phyloP scores from a whole-genome alignment of 1,140 invertebrate genomes.

The Micrasema longulum region DNA sequence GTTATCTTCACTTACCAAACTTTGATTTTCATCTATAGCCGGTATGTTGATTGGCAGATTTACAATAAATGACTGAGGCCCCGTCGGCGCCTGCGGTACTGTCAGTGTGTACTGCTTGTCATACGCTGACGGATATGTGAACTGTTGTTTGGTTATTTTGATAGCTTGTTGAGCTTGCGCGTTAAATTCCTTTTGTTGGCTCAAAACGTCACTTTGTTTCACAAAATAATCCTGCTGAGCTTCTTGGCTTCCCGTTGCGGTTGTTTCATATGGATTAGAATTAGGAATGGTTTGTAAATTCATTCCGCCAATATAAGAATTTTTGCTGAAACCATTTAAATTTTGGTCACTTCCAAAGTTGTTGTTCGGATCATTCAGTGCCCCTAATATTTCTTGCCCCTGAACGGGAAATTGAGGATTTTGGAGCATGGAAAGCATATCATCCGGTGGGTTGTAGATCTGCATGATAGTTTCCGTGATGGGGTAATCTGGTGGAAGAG shows the following conservation, averaged over 20 bases:
- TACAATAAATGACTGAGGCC: slow-evolving; percentile 33
- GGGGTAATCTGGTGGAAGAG: slow-evolving; percentile 57
- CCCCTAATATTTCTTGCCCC: slow-evolving; percentile 24
- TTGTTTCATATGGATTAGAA: slow-evolving; percentile 18
- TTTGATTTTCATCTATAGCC: slow-evolving; percentile 42
- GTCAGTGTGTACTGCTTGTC: slow-evolving; percentile 49
- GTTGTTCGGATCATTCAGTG: neutral
- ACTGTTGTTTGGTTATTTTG: slow-evolving; percentile 52
- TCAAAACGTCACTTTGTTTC: slow-evolving; percentile 18
- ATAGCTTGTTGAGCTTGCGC: slow-evolving; percentile 44
- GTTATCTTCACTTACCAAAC: slow-evolving; percentile 46
- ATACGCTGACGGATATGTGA: slow-evolving; percentile 48
- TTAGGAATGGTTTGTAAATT: slow-evolving; percentile 11
- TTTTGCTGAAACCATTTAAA: too few species aligned
- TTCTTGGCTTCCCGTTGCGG: neutral
- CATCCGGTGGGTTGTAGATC: slow-evolving; percentile 62
- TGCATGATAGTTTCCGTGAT: slow-evolving; percentile 58
- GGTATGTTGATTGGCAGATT: slow-evolving; percentile 49
- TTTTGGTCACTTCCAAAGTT: neutral
- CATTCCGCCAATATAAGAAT: neutral
- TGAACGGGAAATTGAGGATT: neutral
- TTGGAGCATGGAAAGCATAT: slow-evolving; percentile 48
- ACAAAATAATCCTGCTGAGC: too few species aligned
- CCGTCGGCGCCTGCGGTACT: slow-evolving; percentile 23
- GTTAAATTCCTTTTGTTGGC: slow-evolving; percentile 37